Conservation (phyloP, 2,797 vertebrate species). For the Microctenopoma stevenorrisi region DNA sequence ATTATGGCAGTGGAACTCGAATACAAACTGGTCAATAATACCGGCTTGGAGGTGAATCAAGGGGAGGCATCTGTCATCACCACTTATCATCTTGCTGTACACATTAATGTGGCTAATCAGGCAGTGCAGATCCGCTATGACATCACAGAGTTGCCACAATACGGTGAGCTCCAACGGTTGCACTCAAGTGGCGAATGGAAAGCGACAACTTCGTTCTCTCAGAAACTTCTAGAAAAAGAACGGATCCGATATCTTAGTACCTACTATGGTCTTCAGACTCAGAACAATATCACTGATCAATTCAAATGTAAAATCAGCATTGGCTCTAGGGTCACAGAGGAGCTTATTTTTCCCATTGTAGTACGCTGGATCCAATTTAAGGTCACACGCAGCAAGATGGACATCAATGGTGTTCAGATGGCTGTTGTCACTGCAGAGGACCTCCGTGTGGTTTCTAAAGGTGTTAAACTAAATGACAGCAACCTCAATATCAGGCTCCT, state of each 20-base stretch:
- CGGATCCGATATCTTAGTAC: constrained; percentile 85
- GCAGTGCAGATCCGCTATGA: constrained; percentile 83
- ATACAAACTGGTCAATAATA: constrained; percentile 85
- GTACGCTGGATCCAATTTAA: constrained; percentile 88
- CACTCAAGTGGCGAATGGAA: constrained; percentile 86
- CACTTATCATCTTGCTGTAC: constrained; percentile 83
- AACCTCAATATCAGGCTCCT: constrained; percentile 85
- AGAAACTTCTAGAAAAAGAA: constrained; percentile 82
- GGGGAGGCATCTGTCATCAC: constrained; percentile 82
- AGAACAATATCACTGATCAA: constrained; percentile 80
- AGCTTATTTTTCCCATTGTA: constrained; percentile 80
- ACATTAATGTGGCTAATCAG: constrained; percentile 80
- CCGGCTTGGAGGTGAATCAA: constrained; percentile 84
- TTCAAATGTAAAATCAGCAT: constrained; percentile 88
- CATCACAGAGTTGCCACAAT: constrained; percentile 82
- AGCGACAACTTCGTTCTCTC: constrained; percentile 83
- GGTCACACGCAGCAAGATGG: constrained; percentile 84
- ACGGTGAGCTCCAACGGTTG: constrained; percentile 87
- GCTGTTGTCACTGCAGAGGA: constrained; percentile 81
- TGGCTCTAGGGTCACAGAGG: constrained; percentile 75
- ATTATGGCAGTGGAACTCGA: constrained; percentile 85
- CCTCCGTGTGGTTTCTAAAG: constrained; percentile 81
- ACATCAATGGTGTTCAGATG: constrained; percentile 79
- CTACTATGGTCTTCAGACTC: constrained; percentile 79
- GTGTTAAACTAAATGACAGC: constrained; percentile 79